Percentiles rank a stretch among this genome's conserved stretches.
phyloP scores from a whole-genome alignment of 2,113 vertebrate species.

The Vidua macroura region DNA sequence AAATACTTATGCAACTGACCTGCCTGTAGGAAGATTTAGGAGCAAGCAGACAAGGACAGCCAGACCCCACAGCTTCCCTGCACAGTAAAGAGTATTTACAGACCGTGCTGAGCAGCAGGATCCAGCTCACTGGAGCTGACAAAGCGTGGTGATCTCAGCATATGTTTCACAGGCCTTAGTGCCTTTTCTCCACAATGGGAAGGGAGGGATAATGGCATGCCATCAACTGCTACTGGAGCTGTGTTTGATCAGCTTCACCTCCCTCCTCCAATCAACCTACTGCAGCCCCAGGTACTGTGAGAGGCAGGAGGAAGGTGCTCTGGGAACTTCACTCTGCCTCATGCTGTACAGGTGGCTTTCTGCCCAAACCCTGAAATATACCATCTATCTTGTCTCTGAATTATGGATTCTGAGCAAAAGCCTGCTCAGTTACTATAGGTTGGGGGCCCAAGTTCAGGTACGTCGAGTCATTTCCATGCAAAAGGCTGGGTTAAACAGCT shows the following conservation, averaged over 20 bases:
- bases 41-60: neutral
- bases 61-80: neutral
- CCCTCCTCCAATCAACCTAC: fast-evolving
- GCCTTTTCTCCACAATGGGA: neutral
- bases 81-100: neutral
- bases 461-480: neutral
- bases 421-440: neutral
- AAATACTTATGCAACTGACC: neutral
- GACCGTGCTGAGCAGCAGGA: neutral
- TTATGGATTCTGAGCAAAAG: neutral
- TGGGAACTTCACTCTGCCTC: neutral
- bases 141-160: neutral
- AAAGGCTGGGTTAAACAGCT: neutral
- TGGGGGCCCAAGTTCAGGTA: neutral
- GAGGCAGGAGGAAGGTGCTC: neutral
- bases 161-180: fast-evolving
- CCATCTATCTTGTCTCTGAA: neutral
- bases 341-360: neutral
- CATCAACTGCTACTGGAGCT: neutral
- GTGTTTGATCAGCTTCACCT: neutral
- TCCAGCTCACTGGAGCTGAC: neutral
- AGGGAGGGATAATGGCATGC: neutral
- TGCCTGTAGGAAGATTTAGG: neutral
- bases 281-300: neutral
- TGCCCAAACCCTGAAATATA: neutral